Evolutionary conservation across 2,888 invertebrate species (phyloP), one percentile per base, ranked within the genome.

Genomic region (Amblyjoppa proteus): DNA sequence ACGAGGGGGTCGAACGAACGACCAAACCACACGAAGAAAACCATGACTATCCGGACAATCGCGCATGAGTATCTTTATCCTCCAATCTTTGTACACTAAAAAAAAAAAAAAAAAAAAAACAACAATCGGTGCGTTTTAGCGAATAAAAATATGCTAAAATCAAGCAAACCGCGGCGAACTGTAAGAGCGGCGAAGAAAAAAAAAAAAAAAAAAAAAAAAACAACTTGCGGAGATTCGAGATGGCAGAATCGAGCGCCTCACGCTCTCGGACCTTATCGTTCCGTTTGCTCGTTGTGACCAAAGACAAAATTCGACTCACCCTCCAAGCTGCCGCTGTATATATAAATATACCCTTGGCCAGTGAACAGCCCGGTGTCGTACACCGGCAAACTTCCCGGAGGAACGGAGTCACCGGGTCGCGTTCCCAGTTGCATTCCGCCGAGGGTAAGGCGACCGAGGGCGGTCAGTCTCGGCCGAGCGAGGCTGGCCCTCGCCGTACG

Each of bases 381-480:
- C 20, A 68, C 7, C 68, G 28, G 28, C 49, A n/a, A 70, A 70
- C 51, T 28, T 61, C 58, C 38, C 75, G 75, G 66, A 68, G 58
- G 28, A 70, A 69, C 49, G 58, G 61, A 81, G 68, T 75, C 75
- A 75, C 61, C 69, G 75, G 69, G 69, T 75, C 74, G 69, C 38
- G 53, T 77, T 76, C 73, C 70, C 38, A 20, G 78, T 69, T 75
- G 74, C 77, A 38, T 68, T 73, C 34, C 41, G 53, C 13, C n/a
- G 41, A 71, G 53, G 71, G 61, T 64, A 70, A 53, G 74, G 61
- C 51, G 61, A 58, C n/a, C 16, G 31, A 49, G 61, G 25, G 38
- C 49, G 71, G n/a, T n/a, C 41, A 13, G 38, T 25, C 81, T 3
- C 31, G 20, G 68, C 58, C 58, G 61, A 25, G 13, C 28, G 28